Percentiles rank a stretch among this genome's conserved stretches.
phyloP scores from a whole-genome alignment of 2,888 invertebrate species.

The Acronicta leporina region DNA sequence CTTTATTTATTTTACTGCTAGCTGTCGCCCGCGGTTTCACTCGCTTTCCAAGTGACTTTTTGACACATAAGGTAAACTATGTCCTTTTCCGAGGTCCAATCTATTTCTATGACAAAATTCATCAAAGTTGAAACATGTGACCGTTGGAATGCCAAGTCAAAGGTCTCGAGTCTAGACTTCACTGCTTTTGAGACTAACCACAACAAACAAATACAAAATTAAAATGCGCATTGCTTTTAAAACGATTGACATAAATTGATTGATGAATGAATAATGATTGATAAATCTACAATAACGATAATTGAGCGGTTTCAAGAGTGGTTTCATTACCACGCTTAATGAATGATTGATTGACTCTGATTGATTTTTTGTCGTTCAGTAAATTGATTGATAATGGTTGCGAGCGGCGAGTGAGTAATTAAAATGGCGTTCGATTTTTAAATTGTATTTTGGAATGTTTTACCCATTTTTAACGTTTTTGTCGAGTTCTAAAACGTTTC shows the following conservation, averaged over 20 bases:
- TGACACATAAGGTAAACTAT: too few relatives aligned
- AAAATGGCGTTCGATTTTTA: not conserved
- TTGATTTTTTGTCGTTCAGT: conserved; percentile 18
- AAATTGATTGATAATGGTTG: conserved; percentile 35
- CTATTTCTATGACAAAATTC: too few relatives aligned
- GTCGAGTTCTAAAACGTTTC: too few relatives aligned
- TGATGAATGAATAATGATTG: conserved; percentile 18
- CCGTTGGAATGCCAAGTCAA: too few relatives aligned
- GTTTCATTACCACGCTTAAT: conserved; percentile 30
- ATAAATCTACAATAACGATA: conserved; percentile 24
- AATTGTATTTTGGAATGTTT: not conserved
- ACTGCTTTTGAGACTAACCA: not conserved
- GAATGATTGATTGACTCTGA: conserved; percentile 33
- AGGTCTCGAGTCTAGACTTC: too few relatives aligned
- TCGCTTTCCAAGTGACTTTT: too few relatives aligned
- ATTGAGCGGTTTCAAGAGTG: conserved; percentile 38
- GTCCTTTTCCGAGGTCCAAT: too few relatives aligned
- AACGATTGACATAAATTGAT: conserved; percentile 5
- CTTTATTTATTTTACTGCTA: too few relatives aligned
- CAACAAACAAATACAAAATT: not conserved
- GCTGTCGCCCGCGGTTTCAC: too few relatives aligned
- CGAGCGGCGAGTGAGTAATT: conserved; percentile 29
- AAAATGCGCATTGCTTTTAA: not conserved
- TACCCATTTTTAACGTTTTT: not conserved
- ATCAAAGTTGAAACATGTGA: too few relatives aligned